phyloP scores from a whole-genome alignment of 2,888 invertebrate genomes.

The Cynaeus angustus region DNA sequence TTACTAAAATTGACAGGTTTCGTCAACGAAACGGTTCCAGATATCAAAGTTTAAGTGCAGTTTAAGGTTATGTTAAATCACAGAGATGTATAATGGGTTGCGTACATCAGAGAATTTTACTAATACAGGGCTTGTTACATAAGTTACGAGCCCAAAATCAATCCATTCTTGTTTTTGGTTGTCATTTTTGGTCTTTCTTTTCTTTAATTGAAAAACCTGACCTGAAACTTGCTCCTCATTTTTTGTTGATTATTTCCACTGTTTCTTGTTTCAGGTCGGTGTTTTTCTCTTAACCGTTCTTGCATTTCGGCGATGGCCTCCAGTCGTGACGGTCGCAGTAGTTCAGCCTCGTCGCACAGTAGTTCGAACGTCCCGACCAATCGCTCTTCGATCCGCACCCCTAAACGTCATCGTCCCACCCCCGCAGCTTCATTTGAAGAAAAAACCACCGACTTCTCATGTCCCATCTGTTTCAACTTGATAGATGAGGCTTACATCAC shows the following conservation, averaged over 20 bases:
- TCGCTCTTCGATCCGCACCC: conserved; percentile 71
- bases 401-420: conserved; percentile 73
- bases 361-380: conserved; percentile 68
- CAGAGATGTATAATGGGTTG: background rate
- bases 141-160: background rate
- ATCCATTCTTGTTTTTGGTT: conserved; percentile 7
- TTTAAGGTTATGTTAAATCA: background rate
- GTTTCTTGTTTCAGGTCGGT: conserved; percentile 75
- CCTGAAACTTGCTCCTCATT: conserved; percentile 61
- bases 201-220: conserved; percentile 59
- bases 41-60: too few relatives aligned
- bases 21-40: too few relatives aligned
- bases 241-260: conserved; percentile 6
- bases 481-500: conserved; percentile 94
- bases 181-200: conserved; percentile 5
- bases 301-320: conserved; percentile 64
- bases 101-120: background rate
- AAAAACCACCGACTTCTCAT: conserved; percentile 79
- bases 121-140: background rate
- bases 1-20: too few relatives aligned
- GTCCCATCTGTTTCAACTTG: conserved; percentile 92
- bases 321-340: conserved; percentile 71
- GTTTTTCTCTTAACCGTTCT: conserved; percentile 44
- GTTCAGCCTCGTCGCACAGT: conserved; percentile 70
- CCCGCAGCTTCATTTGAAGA: conserved; percentile 78